Base-by-base conservation (phyloP, 2,797 vertebrate genomes). In the Sardinella longiceps region DNA sequence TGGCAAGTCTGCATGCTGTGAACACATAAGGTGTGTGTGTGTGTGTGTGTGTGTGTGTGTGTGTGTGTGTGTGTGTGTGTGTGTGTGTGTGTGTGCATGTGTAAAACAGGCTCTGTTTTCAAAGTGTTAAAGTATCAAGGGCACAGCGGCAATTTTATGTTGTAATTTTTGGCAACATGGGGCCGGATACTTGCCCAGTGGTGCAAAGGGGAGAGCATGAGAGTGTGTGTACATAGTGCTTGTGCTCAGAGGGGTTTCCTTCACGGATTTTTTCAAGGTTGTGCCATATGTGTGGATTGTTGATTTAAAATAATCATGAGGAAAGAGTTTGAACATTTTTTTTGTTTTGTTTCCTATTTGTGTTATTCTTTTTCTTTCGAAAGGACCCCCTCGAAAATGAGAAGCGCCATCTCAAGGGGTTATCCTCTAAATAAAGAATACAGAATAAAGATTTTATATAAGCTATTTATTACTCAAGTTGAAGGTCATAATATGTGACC, bases 1-100 rank as follows among this genome's bases (percentile, higher is more conserved):
- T 77, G 70, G 70, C 70, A 77, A 43, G 70, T 5, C 70, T 20
- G 37, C 70, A 77, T 33, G 70, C 70, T 77, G 70, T 77, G 70
- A 43, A 77, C 70, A 77, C 70, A 43, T 77, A 77, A 33, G 70
- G 37, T 39, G 33, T 18, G 66, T 74, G 33, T 74, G 30, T 18
- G 28, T 66, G 25, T 33, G 14, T 45, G 43, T 45, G 43, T 45
- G 43, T 45, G 43, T 48, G 46, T 48, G 46, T 48, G 46, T 48
- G 46, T 48, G 46, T 11, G 6, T 48, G 46, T 48, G 46, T 48
- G 7, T 48, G 46, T 48, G 46, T 11, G 46, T 48, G 46, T 48
- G 11, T 12, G n/a, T n/a, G n/a, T n/a, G n/a, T n/a, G n/a, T 43
- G 43, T 3, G 43, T 43, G 43, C 43, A 43, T 43, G 4, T 43